Conservation (phyloP, 2,113 vertebrate species). For the Pipa parva region DNA sequence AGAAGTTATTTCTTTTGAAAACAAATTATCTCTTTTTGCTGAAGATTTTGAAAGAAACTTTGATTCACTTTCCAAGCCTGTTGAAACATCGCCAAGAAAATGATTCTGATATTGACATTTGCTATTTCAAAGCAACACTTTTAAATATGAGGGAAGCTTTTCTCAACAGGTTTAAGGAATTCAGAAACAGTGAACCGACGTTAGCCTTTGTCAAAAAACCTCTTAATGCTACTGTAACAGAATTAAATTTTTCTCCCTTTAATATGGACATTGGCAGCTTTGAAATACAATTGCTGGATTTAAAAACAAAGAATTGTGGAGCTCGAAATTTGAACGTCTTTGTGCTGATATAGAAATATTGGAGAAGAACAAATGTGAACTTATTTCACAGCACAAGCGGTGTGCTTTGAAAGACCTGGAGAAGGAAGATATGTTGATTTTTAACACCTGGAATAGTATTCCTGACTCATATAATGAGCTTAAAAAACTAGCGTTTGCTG, state of each 20-base stretch:
- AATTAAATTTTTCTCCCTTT: not conserved
- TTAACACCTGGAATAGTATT: slow-evolving; percentile 1
- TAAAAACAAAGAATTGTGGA: not conserved
- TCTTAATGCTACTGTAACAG: not conserved
- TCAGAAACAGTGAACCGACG: no score
- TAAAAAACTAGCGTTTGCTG: not conserved
- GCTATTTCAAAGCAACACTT: no score
- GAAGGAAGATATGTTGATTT: not conserved
- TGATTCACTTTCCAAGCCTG: not conserved
- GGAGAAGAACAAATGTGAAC: no score
- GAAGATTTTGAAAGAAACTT: not conserved
- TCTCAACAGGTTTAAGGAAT: no score
- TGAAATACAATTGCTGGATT: no score
- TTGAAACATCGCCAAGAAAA: no score
- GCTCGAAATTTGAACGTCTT: not conserved
- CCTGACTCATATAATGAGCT: not conserved
- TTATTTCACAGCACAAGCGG: no score
- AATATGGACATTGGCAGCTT: not conserved
- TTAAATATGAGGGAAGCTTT: no score
- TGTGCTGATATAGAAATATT: no score
- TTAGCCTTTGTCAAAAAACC: not conserved
- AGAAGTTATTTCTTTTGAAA: not conserved
- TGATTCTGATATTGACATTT: no score
- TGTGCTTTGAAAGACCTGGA: no score
- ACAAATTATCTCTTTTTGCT: not conserved